Conservation (phyloP, 1,140 invertebrate species). For the Phthorimaea operculella region DNA sequence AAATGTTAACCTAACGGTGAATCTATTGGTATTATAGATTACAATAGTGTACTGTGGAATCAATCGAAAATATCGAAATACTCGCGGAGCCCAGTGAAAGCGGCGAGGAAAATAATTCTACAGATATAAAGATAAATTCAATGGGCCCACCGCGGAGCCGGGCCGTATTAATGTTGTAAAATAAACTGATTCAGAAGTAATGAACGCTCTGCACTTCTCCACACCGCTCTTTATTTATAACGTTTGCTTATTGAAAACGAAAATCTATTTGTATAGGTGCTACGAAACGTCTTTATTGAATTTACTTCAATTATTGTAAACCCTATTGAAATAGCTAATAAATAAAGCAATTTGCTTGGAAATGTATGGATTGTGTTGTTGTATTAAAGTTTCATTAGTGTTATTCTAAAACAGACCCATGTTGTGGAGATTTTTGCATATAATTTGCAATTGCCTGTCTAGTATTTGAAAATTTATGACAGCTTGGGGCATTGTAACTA, state of each 20-base stretch:
- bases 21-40: constrained; percentile 7
- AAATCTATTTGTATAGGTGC: constrained; percentile 19
- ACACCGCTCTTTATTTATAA: constrained; percentile 15
- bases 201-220: constrained; percentile 8
- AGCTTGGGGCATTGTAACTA: background rate
- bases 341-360: background rate
- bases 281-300: constrained; percentile 22
- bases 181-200: constrained; percentile 29
- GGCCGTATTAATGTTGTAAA: constrained; percentile 26
- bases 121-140: constrained; percentile 28
- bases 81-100: constrained; percentile 9
- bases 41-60: constrained; percentile 26
- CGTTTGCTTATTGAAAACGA: constrained; percentile 19
- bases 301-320: background rate
- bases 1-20: constrained; percentile 14
- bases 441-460: background rate
- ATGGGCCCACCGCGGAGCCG: constrained; percentile 23
- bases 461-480: background rate
- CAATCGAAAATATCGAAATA: constrained; percentile 33
- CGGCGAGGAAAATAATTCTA: constrained; percentile 25
- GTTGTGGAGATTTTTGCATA: background rate
- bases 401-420: background rate
- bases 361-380: background rate
- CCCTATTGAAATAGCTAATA: background rate
- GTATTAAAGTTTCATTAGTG: background rate